Conservation (phyloP, 2,888 invertebrate genomes). For the Spatulosminthurus flaviceps region DNA sequence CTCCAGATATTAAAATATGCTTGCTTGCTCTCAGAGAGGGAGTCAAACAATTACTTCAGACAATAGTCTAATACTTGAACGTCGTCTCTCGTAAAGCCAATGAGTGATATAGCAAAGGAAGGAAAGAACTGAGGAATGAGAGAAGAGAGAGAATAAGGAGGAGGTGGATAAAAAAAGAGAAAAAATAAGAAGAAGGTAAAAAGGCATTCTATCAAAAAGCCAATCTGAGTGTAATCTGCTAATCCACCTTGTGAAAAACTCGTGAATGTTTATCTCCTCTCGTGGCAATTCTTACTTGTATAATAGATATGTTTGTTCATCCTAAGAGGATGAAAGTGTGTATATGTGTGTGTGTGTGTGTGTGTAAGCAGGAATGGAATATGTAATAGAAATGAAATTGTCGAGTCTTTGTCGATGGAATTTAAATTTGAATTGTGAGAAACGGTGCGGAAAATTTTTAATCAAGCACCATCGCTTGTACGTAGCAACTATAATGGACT, state of each 20-base stretch:
- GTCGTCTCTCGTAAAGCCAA: too few relatives aligned
- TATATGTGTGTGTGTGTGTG: too few relatives aligned
- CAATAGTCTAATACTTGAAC: neutral
- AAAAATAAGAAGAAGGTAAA: neutral
- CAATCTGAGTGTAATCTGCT: slow-evolving; percentile 27
- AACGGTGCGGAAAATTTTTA: slow-evolving; percentile 47
- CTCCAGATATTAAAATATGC: neutral
- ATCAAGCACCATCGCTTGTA: slow-evolving; percentile 37
- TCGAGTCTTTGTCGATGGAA: slow-evolving; percentile 38
- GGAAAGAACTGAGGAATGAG: too few relatives aligned
- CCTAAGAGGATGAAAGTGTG: too few relatives aligned
- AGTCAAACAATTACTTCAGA: slow-evolving; percentile 3
- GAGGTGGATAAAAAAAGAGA: neutral
- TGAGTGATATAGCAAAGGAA: too few relatives aligned
- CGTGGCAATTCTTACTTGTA: slow-evolving; percentile 9
- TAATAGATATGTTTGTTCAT: neutral
- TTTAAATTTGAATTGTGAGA: slow-evolving; percentile 44
- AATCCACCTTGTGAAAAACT: slow-evolving; percentile 10
- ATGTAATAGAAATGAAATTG: slow-evolving; percentile 34
- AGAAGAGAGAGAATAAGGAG: neutral
- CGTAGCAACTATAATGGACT: slow-evolving; percentile 37
- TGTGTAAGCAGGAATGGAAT: slow-evolving; percentile 19
- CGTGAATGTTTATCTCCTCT: slow-evolving; percentile 10
- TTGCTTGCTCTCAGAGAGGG: neutral
- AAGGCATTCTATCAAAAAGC: slow-evolving; percentile 23